Conservation (phyloP, 1,140 invertebrate genomes). For the Polypedilum pembai region DNA sequence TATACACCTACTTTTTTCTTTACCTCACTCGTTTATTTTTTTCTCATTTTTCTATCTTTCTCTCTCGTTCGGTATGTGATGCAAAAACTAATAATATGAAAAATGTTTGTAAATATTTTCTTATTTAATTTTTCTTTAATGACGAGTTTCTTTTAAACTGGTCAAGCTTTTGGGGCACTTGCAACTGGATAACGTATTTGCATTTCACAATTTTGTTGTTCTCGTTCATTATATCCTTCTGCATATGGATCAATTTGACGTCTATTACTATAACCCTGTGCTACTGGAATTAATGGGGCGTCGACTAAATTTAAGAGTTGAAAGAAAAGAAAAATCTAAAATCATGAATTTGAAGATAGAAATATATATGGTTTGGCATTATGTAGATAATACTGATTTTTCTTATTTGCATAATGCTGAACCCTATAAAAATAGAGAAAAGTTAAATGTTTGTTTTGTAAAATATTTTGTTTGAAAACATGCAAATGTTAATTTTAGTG, state of each 20-base stretch:
- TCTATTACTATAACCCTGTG: constrained; percentile 5
- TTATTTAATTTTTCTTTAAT: neutral
- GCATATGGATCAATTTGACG: neutral
- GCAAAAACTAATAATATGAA: neutral
- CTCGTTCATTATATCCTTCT: constrained; percentile 8
- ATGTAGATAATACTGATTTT: no score
- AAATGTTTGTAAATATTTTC: neutral
- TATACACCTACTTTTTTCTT: neutral
- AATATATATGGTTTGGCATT: no score
- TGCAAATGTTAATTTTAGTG: no score
- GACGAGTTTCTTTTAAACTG: neutral
- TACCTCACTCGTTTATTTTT: neutral
- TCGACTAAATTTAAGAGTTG: neutral
- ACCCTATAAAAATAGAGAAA: no score
- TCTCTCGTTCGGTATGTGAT: neutral
- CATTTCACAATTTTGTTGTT: constrained; percentile 24
- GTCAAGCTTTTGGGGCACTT: constrained; percentile 15
- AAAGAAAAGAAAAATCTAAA: neutral
- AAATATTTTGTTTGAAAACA: no score
- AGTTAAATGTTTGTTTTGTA: no score
- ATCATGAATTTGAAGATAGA: no score
- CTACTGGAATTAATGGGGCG: constrained; percentile 21
- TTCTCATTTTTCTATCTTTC: neutral
- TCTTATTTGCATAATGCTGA: no score
- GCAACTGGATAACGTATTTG: constrained; percentile 17